These are phyloP conservation scores for Sminthurinus signatus DNA, from an alignment of 1,140 invertebrate species.

Conservation along the genomic window DNA sequence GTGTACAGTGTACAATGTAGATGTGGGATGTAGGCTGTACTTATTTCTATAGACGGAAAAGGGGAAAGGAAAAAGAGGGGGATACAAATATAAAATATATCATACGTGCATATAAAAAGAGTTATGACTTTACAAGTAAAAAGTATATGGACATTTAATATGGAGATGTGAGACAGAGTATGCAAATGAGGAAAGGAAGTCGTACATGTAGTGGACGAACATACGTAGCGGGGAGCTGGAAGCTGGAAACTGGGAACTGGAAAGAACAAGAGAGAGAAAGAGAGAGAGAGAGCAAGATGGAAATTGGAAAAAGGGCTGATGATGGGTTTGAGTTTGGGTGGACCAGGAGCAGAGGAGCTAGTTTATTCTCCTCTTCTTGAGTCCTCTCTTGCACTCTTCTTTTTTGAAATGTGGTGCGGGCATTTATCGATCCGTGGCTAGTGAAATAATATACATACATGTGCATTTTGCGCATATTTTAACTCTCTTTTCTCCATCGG, in stretches of 20 bases:
- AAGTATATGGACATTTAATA: too few relatives aligned
- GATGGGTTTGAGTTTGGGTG: background rate
- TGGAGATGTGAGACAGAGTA: too few relatives aligned
- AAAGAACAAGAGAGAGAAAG: background rate
- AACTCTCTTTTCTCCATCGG: slow-evolving; percentile 10
- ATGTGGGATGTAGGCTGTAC: too few relatives aligned
- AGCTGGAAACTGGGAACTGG: background rate
- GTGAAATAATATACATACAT: slow-evolving; percentile 13
- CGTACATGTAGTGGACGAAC: too few relatives aligned
- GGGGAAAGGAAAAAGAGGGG: too few relatives aligned
- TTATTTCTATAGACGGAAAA: too few relatives aligned
- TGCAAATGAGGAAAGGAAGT: too few relatives aligned
- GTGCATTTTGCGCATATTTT: slow-evolving; percentile 15
- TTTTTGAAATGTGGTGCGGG: slow-evolving; percentile 14
- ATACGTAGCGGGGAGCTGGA: too few relatives aligned
- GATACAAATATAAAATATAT: too few relatives aligned
- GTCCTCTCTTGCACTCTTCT: background rate
- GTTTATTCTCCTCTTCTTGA: background rate
- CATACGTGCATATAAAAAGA: too few relatives aligned
- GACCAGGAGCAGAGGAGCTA: slow-evolving; percentile 4
- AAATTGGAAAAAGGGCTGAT: slow-evolving; percentile 1
- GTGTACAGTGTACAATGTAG: too few relatives aligned
- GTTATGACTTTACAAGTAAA: too few relatives aligned
- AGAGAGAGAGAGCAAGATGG: slow-evolving; percentile 3
- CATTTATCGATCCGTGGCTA: slow-evolving; percentile 19